Base-by-base conservation (phyloP, 1,140 invertebrate genomes). In the Bilobella aurantiaca region DNA sequence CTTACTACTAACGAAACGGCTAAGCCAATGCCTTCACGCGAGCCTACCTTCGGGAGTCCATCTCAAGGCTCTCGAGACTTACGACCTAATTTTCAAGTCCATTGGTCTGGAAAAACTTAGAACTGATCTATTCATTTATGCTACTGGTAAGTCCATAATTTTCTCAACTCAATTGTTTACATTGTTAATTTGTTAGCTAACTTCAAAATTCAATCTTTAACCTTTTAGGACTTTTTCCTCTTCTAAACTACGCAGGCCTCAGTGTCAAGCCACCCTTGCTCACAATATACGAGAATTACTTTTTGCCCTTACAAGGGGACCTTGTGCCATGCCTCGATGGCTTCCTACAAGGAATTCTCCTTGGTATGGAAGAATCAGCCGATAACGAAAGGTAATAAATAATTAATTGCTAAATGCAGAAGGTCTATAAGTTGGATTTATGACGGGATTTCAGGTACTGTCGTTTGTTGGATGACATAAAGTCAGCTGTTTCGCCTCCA, bases 1-100 rank as follows among this genome's bases (percentile, higher is more conserved):
- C n/a, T 88, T 95, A 65, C 91, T 91, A 74, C 91, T 97, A 73
- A 90, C 90, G 46, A 96, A 96, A 81, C 82, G 93, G 71, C 79
- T 96, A 65, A 90, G 93, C 60, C 93, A 96, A 82, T 97, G 93
- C 78, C 88, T 97, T 82, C 93, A 97, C 81, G 93, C 93, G 53
- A 88, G 88, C 32, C 79, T 97, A 63, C 93, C 93, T 46, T 86
- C 87, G 67, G 93, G 90, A 64, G 93, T 96, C 27, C 93, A 97
- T 79, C 78, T 95, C 30, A 95, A 96, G 79, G 91, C 92, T 27
- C 77, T 96, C 34, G 93, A 96, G 79, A 93, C 90, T 0, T 97
- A 96, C 77, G 90, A 93, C 73, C 87, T 93, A 67, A 91, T 96
- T 74, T 96, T 96, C 78, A 89, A 89, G 76, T 89, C 87, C 73